phyloP scores from a whole-genome alignment of 2,888 invertebrate genomes.

The Lasioglossum oenotherae region DNA sequence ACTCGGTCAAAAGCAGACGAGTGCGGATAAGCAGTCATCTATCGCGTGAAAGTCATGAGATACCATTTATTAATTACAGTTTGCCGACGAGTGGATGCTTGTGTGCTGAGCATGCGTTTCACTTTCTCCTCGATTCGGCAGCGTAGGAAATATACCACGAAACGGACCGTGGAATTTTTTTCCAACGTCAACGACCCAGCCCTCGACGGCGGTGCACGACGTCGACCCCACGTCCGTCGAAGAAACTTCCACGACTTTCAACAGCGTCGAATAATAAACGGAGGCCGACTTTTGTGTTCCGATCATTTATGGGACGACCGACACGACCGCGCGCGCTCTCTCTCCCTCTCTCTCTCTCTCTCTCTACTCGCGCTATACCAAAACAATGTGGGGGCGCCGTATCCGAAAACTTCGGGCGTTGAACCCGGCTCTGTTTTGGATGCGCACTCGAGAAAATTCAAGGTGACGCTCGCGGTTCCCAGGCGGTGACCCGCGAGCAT shows the following conservation, averaged over 20 bases:
- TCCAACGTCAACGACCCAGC: constrained; percentile 28
- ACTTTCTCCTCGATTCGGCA: constrained; percentile 8
- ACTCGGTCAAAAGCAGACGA: neutral
- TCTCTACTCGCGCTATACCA: constrained; percentile 34
- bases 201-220: neutral
- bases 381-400: constrained; percentile 62
- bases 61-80: constrained; percentile 4
- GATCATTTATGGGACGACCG: constrained; percentile 46
- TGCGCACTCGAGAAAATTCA: constrained; percentile 63
- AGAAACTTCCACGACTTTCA: constrained; percentile 32
- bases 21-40: neutral
- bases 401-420: constrained; percentile 51
- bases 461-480: constrained; percentile 51
- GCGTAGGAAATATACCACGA: neutral
- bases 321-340: neutral
- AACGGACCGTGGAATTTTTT: constrained; percentile 5
- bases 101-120: neutral
- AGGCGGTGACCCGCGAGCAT: constrained; percentile 28
- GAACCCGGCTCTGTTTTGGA: constrained; percentile 65
- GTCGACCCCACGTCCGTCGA: constrained; percentile 2
- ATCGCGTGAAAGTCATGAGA: constrained; percentile 2
- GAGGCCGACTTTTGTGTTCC: constrained; percentile 26
- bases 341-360: neutral
- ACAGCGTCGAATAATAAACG: constrained; percentile 34
- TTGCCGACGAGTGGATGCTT: neutral